Evolutionary conservation across 2,113 vertebrate genomes (phyloP), one percentile per base, ranked within the genome.

Genomic region (Sander lucioperca): DNA sequence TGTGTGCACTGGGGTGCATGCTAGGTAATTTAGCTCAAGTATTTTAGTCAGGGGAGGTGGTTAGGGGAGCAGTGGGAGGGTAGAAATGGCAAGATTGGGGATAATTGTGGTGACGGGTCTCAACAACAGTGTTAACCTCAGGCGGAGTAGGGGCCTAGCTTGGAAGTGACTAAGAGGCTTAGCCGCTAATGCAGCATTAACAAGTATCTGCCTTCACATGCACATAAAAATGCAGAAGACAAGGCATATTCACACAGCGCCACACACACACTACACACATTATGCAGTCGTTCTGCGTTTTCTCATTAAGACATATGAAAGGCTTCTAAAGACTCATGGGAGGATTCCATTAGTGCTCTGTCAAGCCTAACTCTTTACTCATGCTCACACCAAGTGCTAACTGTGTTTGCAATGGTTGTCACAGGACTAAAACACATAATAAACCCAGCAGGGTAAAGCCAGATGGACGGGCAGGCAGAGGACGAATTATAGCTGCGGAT

Each of bases 241-340:
- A 27, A 81, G 59, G 30, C 79, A 23, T 51, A 65, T 72, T 33
- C 72, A 74, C 74, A 51, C 47, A 36, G 21, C 5, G 39, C 10
- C 78, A 33, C 67, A 73, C 75, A 43, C 65, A 63, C 68, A 61
- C 21, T 10, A 14, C 74, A 63, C 81, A 76, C 71, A 88, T 86
- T 68, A 77, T 84, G 67, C 79, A 83, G 88, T 82, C 85, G n/a
- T 76, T 84, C 74, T 62, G 68, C 71, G 39, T 86, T 89, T 87
- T 91, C 89, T 92, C 86, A 93, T 94, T 91, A 92, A 88, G 86
- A 92, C 80, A 88, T 91, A 91, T 93, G 88, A 92, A 91, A 93
- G 83, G 74, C 84, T 86, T 89, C 80, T 91, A 87, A 90, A 90
- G 85, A 88, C 86, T 90, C 90, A 85, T 87, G 85, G 81, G 82